A percentile compares a stretch with the other conserved stretches of the same genome.
phyloP scores from a whole-genome alignment of 2,113 vertebrate species.

The Gymnocephalus cernua region DNA sequence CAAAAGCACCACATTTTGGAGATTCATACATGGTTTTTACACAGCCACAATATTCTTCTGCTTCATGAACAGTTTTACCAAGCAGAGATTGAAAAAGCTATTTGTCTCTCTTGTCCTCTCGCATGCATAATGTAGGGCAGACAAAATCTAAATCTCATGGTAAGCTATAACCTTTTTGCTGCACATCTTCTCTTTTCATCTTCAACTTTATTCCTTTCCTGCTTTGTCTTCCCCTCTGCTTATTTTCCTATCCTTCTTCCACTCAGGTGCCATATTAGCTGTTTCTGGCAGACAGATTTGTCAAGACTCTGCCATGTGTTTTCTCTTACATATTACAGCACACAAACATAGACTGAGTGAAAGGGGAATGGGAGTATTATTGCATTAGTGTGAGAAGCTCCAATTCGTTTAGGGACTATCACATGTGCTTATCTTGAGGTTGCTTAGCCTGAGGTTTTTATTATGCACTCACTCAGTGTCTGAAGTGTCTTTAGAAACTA shows the following conservation, averaged over 20 bases:
- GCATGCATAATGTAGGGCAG: neutral
- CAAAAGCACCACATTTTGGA: neutral
- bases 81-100: neutral
- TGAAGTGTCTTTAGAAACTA: slow-evolving; percentile 11
- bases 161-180: neutral
- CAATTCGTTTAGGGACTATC: slow-evolving; percentile 27
- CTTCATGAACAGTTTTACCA: too few relatives aligned
- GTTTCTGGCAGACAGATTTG: slow-evolving; percentile 16
- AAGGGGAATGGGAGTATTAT: slow-evolving; percentile 76
- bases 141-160: neutral
- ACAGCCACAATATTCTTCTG: neutral
- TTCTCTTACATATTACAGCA: slow-evolving; percentile 22
- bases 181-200: slow-evolving; percentile 8
- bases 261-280: neutral
- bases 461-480: slow-evolving; percentile 19
- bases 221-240: neutral
- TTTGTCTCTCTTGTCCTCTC: neutral
- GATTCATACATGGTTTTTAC: neutral
- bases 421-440: slow-evolving; percentile 28
- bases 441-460: slow-evolving; percentile 41
- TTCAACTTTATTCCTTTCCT: neutral
- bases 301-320: slow-evolving; percentile 5
- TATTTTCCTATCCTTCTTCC: neutral
- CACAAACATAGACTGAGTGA: slow-evolving; percentile 3
- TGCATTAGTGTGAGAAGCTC: slow-evolving; percentile 34